Base-by-base conservation (phyloP, 2,113 vertebrate species). In the Sylvia atricapilla region DNA sequence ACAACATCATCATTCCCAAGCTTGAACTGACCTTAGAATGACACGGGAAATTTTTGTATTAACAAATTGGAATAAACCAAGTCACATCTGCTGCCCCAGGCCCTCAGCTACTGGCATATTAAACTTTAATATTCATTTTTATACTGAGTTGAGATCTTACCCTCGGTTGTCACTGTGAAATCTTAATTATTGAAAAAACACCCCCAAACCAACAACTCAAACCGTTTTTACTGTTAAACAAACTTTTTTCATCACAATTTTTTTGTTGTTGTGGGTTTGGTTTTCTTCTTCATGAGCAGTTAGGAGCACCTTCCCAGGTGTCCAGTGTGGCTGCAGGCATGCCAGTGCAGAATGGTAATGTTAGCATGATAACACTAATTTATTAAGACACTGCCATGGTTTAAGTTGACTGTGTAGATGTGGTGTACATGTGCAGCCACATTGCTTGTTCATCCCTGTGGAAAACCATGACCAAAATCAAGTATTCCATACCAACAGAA, bases 21-120 rank as follows among this genome's bases (percentile, higher is more conserved):
- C 47, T 56, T 59, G 63, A 74, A 58, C 33, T 95, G 68, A 84
- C 60, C 47, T 78, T 46, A 41, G 35, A 67, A 75, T 46, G 33
- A 43, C 28, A 50, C 0, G 0, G 24, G 14, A 19, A 10, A 9
- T 50, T 58, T 62, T 50, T 39, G 2, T 37, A 7, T 16, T 44
- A 59, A 10, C 16, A 5, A 25, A 20, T 15, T 31, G 18, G 31
- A n/a, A 50, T 66, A 85, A 83, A 1, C 9, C 9, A 27, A 21
- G 17, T 46, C 19, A 15, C 23, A 27, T 77, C 41, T 37, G 52
- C 67, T 73, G 24, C 28, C 1, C 1, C 0, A 0, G 21, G 55
- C 46, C 49, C 22, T 90, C 55, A 62, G 7, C 55, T 83, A 53
- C 39, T 33, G 53, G 39, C 6, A 19, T 28, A 33, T 77, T 93